Evolutionary conservation across 2,888 invertebrate genomes (phyloP).

Genomic region (Stenodera caucasica): DNA sequence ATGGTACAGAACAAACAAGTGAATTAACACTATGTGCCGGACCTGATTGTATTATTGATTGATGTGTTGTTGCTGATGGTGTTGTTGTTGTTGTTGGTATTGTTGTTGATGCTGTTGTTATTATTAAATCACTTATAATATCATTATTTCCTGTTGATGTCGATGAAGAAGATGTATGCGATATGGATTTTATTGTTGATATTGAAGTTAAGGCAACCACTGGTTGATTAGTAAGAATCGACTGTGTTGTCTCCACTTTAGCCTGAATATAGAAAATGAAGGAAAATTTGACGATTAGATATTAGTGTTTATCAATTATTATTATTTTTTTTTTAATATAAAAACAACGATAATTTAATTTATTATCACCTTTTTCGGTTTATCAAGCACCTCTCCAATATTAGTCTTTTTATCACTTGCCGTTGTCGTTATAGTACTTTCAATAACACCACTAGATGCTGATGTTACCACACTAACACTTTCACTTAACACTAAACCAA

Average conservation of each 20-base stretch:
- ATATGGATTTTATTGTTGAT: slow-evolving; percentile 40
- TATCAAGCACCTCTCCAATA: slow-evolving; percentile 41
- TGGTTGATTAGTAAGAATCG: slow-evolving; percentile 46
- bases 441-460: slow-evolving; percentile 35
- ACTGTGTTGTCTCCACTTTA: slow-evolving; percentile 45
- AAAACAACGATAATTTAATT: too few species aligned
- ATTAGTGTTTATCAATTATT: background rate
- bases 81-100: slow-evolving; percentile 36
- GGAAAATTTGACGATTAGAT: slow-evolving; percentile 17
- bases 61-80: slow-evolving; percentile 25
- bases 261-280: slow-evolving; percentile 31
- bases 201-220: slow-evolving; percentile 49
- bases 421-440: slow-evolving; percentile 22
- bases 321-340: too few species aligned
- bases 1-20: slow-evolving; percentile 66
- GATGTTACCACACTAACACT: slow-evolving; percentile 25
- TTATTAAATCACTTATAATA: slow-evolving; percentile 26
- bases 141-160: slow-evolving; percentile 16
- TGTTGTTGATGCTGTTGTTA: slow-evolving; percentile 25
- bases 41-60: slow-evolving; percentile 26
- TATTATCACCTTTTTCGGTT: slow-evolving; percentile 43
- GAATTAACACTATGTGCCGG: slow-evolving; percentile 42
- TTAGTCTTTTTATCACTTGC: slow-evolving; percentile 31
- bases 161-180: slow-evolving; percentile 30
- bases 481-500: slow-evolving; percentile 39